These are phyloP conservation scores for Anomalospiza imberbis DNA, from an alignment of 2,797 vertebrate genomes.

Conservation along the genomic window DNA sequence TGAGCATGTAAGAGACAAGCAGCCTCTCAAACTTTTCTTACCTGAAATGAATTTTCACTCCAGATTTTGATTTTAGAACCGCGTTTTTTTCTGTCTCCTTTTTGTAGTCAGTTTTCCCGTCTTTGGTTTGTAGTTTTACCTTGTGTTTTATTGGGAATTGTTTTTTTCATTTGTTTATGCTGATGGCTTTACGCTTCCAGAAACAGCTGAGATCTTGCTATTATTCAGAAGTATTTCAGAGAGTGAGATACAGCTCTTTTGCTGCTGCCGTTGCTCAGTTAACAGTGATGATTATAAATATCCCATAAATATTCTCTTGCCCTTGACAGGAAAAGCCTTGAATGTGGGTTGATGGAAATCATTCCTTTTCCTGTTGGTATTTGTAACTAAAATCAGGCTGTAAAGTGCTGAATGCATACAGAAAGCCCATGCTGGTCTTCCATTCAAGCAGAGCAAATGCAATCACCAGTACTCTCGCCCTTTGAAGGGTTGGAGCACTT, in stretches of 20 bases:
- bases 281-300: neutral
- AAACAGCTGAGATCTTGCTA: neutral
- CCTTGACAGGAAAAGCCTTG: neutral
- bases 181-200: neutral
- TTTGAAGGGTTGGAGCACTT: conserved; percentile 13
- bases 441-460: conserved; percentile 38
- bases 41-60: conserved; percentile 23
- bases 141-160: neutral
- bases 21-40: neutral
- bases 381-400: conserved; percentile 6
- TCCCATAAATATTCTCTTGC: neutral
- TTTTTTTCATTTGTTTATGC: neutral
- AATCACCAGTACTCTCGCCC: conserved; percentile 7
- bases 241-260: neutral
- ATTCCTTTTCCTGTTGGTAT: neutral
- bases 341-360: neutral
- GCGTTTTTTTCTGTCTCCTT: neutral
- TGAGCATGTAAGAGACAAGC: neutral
- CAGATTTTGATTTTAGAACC: neutral
- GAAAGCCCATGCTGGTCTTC: neutral
- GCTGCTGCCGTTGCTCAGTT: neutral
- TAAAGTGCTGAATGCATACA: neutral
- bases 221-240: neutral
- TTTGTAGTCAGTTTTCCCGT: neutral
- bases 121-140: neutral